phyloP scores from a whole-genome alignment of 2,888 invertebrate genomes.

The Clitarchus hookeri region DNA sequence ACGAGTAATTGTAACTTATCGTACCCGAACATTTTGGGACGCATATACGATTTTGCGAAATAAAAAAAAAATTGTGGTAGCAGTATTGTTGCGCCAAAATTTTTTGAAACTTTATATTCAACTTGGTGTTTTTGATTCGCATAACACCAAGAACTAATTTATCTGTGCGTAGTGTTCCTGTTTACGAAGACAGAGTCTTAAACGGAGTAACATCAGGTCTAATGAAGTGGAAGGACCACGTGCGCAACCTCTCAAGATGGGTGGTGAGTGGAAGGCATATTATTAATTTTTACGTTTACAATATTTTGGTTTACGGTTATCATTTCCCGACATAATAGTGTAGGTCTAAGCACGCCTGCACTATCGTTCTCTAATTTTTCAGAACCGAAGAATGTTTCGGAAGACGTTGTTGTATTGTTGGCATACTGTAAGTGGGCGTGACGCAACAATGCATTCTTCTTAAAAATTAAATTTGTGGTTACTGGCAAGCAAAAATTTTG shows the following conservation, averaged over 20 bases:
- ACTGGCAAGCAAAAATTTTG: too few relatives aligned
- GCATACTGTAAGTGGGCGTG: background rate
- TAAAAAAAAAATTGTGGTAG: background rate
- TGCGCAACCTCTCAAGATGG: background rate
- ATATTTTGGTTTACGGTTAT: background rate
- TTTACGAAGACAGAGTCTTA: background rate
- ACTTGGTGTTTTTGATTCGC: background rate
- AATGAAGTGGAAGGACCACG: constrained; percentile 10
- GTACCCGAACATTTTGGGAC: background rate
- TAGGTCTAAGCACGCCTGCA: background rate
- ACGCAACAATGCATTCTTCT: too few relatives aligned
- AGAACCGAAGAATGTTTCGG: background rate
- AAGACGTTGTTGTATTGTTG: background rate
- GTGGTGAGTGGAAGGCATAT: background rate
- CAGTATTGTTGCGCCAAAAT: background rate
- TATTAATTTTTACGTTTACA: background rate
- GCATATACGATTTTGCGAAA: background rate
- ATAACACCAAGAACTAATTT: background rate
- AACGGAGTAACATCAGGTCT: background rate
- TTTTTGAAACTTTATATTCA: background rate
- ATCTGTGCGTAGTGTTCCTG: background rate
- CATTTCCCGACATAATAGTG: too few relatives aligned
- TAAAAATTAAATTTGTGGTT: too few relatives aligned
- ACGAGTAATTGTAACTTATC: background rate
- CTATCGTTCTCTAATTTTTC: background rate